These are phyloP conservation scores for Rhipidura dahli DNA, from an alignment of 2,113 vertebrate genomes.

Conservation along the genomic window DNA sequence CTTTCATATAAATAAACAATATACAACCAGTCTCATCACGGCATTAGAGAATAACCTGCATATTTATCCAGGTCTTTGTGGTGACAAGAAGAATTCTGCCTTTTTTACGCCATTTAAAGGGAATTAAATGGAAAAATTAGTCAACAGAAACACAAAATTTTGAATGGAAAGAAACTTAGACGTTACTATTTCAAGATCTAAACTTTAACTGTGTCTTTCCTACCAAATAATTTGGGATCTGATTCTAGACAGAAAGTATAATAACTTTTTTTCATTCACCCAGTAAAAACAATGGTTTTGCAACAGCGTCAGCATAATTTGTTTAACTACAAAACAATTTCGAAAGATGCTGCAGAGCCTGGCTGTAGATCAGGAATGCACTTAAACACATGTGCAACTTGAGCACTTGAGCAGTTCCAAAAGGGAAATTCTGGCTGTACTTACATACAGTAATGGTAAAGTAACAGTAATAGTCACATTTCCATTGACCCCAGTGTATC, in stretches of 20 bases:
- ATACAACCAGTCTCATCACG: not conserved
- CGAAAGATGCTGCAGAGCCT: not conserved
- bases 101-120: not conserved
- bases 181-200: not conserved
- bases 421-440: not conserved
- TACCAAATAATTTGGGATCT: not conserved
- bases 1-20: not conserved
- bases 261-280: not conserved
- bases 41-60: not conserved
- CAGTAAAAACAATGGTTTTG: not conserved
- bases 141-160: not conserved
- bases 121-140: not conserved
- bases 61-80: not conserved
- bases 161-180: not conserved
- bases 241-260: not conserved
- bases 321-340: not conserved
- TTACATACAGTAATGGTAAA: not conserved
- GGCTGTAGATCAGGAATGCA: not conserved
- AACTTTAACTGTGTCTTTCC: not conserved
- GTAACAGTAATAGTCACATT: not conserved
- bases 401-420: not conserved
- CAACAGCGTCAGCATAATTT: not conserved
- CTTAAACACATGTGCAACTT: not conserved
- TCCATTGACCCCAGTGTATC: not conserved
- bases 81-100: not conserved